Percentiles rank a stretch among this genome's conserved stretches.
Evolutionary conservation across 2,113 vertebrate species (phyloP).

Genomic region (Austrofundulus limnaeus): DNA sequence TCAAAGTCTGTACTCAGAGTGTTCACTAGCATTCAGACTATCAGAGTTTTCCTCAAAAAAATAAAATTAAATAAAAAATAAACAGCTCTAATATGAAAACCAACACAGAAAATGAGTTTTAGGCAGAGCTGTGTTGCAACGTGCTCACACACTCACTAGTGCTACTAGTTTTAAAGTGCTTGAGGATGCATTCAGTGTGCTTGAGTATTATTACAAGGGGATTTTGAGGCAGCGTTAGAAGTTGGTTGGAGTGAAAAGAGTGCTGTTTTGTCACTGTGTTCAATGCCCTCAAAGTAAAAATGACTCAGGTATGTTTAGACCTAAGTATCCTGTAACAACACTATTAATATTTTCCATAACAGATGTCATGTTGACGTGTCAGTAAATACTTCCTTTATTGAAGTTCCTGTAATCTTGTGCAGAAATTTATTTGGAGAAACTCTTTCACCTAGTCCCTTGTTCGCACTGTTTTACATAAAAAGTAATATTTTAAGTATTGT

Average conservation of each 20-base stretch:
- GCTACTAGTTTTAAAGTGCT: conserved; percentile 73
- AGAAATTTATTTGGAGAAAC: conserved; percentile 19
- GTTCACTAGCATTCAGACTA: conserved; percentile 2
- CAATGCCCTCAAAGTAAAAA: conserved; percentile 25
- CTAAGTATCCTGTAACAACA: conserved; percentile 14
- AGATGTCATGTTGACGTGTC: conserved; percentile 30
- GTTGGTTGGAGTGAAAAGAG: background rate
- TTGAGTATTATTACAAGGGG: conserved; percentile 43
- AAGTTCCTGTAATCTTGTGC: conserved; percentile 17
- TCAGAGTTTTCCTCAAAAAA: conserved; percentile 5
- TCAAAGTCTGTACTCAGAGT: conserved; percentile 26
- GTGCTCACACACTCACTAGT: conserved; percentile 47
- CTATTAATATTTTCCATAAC: conserved; percentile 32
- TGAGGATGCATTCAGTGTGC: conserved; percentile 61
- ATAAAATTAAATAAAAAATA: no score
- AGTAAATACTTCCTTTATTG: conserved; percentile 28
- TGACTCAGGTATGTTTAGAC: conserved; percentile 10
- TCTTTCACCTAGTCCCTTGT: conserved; percentile 16
- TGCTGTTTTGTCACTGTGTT: conserved; percentile 10
- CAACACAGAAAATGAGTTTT: conserved; percentile 30
- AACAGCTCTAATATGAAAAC: conserved; percentile 26
- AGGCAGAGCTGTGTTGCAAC: conserved; percentile 47
- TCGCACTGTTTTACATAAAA: conserved; percentile 25
- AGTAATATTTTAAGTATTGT: conserved; percentile 19
- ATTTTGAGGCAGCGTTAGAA: conserved; percentile 21